Conservation (phyloP, 2,113 vertebrate genomes). For the Clupea harengus region DNA sequence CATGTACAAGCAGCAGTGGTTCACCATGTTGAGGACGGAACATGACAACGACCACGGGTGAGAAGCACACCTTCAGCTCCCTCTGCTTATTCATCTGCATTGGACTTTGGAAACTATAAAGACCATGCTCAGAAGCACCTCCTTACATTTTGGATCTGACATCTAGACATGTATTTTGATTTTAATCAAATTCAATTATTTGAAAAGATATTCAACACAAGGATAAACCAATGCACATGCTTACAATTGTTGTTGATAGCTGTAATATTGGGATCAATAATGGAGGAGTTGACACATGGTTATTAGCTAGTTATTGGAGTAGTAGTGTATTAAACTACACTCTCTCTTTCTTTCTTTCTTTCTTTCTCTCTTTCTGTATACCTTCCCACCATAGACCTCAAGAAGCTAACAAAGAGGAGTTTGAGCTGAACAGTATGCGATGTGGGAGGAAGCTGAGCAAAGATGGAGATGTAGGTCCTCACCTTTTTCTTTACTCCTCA, state of each 20-base stretch:
- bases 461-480: constrained; percentile 90
- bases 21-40: constrained; percentile 94
- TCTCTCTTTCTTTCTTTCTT: constrained; percentile 27
- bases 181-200: too few species aligned
- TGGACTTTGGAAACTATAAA: not conserved
- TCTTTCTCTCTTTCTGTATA: constrained; percentile 26
- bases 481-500: not conserved
- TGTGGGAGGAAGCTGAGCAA: constrained; percentile 93
- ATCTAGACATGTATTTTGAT: not conserved
- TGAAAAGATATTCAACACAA: too few species aligned
- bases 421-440: constrained; percentile 91
- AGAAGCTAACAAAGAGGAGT: constrained; percentile 90
- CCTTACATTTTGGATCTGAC: not conserved
- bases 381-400: constrained; percentile 86
- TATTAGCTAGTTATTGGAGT: not conserved
- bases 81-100: not conserved
- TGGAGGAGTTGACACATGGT: not conserved
- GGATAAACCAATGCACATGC: too few species aligned
- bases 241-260: too few species aligned
- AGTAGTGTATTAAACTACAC: not conserved
- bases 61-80: constrained; percentile 23
- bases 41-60: constrained; percentile 94
- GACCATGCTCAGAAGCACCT: not conserved
- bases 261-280: too few species aligned
- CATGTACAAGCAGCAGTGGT: constrained; percentile 97